A percentile compares a stretch with the other conserved stretches of the same genome.
phyloP scores from a whole-genome alignment of 1,140 invertebrate species.

The Cydia pomonella region DNA sequence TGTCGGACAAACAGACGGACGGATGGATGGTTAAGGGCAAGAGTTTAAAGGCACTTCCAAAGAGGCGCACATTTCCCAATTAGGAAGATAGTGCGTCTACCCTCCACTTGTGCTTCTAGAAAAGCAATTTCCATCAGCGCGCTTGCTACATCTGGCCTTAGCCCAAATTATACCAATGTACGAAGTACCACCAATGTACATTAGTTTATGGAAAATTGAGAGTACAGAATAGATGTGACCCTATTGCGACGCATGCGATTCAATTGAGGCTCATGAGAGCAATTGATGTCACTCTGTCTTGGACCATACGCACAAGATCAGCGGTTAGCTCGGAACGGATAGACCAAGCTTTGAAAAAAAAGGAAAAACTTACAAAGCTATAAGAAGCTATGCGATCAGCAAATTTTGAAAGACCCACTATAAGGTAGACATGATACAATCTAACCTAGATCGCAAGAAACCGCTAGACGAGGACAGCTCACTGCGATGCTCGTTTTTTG shows the following conservation, averaged over 20 bases:
- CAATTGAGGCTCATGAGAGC: slow-evolving; percentile 69
- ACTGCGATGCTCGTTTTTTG: too few species aligned
- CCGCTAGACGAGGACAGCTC: too few species aligned
- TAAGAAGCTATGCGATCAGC: background rate
- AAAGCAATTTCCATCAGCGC: background rate
- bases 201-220: slow-evolving; percentile 39
- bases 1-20: too few species aligned
- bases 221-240: slow-evolving; percentile 38
- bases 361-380: background rate
- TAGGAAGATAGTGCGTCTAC: too few species aligned
- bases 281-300: slow-evolving; percentile 55
- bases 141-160: background rate
- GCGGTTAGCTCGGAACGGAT: background rate
- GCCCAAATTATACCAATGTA: background rate
- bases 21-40: too few species aligned
- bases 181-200: background rate
- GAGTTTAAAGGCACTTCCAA: too few species aligned
- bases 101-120: too few species aligned
- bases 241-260: slow-evolving; percentile 64
- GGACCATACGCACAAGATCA: slow-evolving; percentile 23
- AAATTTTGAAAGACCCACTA: too few species aligned
- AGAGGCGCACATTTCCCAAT: too few species aligned
- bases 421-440: too few species aligned
- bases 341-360: background rate
- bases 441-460: too few species aligned